Evolutionary conservation across 2,888 invertebrate species (phyloP).

Genomic region (Eupithecia vulgata): DNA sequence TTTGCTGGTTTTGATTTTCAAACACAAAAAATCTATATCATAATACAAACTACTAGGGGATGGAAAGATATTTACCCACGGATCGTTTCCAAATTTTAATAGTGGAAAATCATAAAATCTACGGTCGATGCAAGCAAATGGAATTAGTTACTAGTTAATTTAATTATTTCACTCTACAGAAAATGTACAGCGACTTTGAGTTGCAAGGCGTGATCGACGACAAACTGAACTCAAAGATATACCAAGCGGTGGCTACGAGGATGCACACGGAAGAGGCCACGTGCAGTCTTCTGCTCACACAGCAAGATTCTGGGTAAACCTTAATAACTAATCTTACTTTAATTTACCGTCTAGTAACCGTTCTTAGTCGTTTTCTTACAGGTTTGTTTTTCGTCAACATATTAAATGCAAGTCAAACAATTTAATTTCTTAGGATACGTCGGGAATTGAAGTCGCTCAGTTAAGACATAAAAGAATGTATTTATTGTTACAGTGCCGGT

Average conservation of each 20-base stretch:
- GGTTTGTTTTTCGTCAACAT: too few relatives aligned
- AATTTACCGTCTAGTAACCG: not conserved
- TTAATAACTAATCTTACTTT: not conserved
- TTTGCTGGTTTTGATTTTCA: not conserved
- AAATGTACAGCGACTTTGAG: slow-evolving; percentile 99
- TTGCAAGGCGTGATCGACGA: slow-evolving; percentile 99
- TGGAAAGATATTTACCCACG: too few relatives aligned
- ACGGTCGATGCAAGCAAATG: not conserved
- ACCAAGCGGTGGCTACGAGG: slow-evolving; percentile 95
- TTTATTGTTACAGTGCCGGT: slow-evolving; percentile 78
- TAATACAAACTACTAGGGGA: too few relatives aligned
- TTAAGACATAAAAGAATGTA: not conserved
- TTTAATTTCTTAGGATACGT: too few relatives aligned
- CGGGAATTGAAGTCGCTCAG: not conserved
- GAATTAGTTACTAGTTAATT: not conserved
- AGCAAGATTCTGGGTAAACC: slow-evolving; percentile 87
- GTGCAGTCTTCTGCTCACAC: slow-evolving; percentile 93
- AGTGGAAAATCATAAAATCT: not conserved
- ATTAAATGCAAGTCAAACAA: too few relatives aligned
- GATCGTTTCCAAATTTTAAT: too few relatives aligned
- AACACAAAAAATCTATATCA: not conserved
- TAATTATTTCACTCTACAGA: slow-evolving; percentile 83
- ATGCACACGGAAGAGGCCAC: slow-evolving; percentile 99
- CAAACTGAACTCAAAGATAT: slow-evolving; percentile 97
- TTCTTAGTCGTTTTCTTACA: too few relatives aligned